Evolutionary conservation across 2,797 vertebrate species (phyloP), one percentile per base, ranked within the genome.

Genomic region (Poliocrania exsul): DNA sequence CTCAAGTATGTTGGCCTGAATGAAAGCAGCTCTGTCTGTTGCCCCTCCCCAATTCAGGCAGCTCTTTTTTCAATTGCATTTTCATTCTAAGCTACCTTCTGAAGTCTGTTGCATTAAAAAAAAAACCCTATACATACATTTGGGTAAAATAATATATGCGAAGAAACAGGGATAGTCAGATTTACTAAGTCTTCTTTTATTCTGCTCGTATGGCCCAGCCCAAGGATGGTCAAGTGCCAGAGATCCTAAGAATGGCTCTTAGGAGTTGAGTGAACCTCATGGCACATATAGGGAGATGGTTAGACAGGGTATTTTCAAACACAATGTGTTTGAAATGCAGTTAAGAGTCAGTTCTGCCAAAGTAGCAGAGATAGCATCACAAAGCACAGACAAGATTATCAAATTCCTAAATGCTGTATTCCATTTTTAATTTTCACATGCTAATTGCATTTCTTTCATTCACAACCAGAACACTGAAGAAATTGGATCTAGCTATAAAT

Each of bases 361-460:
- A 89, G 51, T 25, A 37, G 31, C n/a, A 75, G 87, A 81, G n/a
- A 50, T 25, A n/a, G 12, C 25, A 62, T 61, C 64, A 50, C 37
- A 71, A 47, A 72, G 47, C 69, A 58, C 31, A 81, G 72, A 24
- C 44, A 88, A 75, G 19, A 33, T 64, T 71, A 75, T 65, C 53
- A 94, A 31, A 89, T 72, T 49, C 13, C 1, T 70, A 26, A 7
- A 9, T 56, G 33, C 17, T 73, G 5, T 53, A 37, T 86, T 72
- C 24, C 11, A 31, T 70, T 92, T 87, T 70, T 81, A 80, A 81
- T 93, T 95, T 87, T 87, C 56, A 71, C 35, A 42, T 89, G 65
- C 25, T 89, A 89, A 91, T 93, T 92, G 24, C 35, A 31, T 60
- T 87, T 71, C 23, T 81, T 92, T 58, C 56, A 75, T 92, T 95